phyloP scores from a whole-genome alignment of 23 tunicate species.

The Halocynthia roretzi region DNA sequence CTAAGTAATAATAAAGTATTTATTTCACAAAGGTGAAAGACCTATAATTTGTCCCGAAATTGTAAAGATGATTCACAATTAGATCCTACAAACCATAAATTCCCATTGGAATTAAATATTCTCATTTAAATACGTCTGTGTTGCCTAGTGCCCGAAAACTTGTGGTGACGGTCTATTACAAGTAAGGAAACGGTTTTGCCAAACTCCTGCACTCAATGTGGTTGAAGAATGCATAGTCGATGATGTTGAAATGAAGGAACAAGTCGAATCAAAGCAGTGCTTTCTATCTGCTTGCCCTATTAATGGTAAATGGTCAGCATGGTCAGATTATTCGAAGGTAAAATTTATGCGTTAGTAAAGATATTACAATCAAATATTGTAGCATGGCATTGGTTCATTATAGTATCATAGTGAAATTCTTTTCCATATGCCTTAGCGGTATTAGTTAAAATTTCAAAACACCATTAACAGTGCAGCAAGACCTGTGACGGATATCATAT shows the following conservation, averaged over 20 bases:
- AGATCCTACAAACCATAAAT: too few species aligned
- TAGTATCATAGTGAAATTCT: neutral
- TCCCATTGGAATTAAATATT: too few species aligned
- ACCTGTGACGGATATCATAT: constrained; percentile 25
- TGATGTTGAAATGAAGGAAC: neutral
- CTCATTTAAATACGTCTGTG: too few species aligned
- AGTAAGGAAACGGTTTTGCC: neutral
- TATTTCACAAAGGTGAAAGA: too few species aligned
- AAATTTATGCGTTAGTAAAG: neutral
- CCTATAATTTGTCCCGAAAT: too few species aligned
- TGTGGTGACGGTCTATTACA: constrained; percentile 6
- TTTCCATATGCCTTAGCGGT: neutral
- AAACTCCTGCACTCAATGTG: constrained; percentile 7
- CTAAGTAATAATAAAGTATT: too few species aligned
- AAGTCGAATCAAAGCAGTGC: neutral
- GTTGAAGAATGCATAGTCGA: neutral
- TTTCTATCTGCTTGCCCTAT: constrained; percentile 15
- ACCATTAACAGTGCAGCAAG: constrained; percentile 16
- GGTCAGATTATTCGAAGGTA: constrained; percentile 36
- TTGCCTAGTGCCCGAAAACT: constrained; percentile 11
- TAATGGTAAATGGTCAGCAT: constrained; percentile 40
- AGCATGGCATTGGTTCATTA: too few species aligned
- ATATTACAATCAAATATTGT: too few species aligned
- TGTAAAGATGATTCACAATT: too few species aligned
- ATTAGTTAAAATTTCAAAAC: neutral